Evolutionary conservation across 1,140 invertebrate species (phyloP).

Genomic region (Myzus persicae): DNA sequence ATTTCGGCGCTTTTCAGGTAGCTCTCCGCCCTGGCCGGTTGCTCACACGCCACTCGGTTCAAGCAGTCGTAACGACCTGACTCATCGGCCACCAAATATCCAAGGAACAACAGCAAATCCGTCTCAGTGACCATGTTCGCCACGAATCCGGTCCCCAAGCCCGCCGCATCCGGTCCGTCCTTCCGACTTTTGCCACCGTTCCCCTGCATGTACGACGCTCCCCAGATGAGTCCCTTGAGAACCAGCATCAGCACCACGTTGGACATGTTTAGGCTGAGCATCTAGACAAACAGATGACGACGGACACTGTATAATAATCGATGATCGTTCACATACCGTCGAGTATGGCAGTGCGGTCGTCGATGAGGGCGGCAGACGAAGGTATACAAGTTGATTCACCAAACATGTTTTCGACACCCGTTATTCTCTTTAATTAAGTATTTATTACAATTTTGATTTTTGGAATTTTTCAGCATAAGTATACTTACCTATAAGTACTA

Average conservation of each 20-base stretch:
- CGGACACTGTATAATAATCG: not conserved
- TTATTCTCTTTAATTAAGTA: not conserved
- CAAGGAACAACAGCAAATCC: constrained; percentile 34
- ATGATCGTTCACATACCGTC: not conserved
- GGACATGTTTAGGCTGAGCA: constrained; percentile 43
- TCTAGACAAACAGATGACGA: constrained; percentile 22
- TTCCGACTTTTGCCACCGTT: not conserved
- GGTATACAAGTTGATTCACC: not conserved
- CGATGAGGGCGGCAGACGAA: not conserved
- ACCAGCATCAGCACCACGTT: constrained; percentile 45
- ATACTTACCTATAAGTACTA: no score
- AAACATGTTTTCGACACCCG: not conserved
- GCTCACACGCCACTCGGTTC: constrained; percentile 45
- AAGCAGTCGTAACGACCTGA: constrained; percentile 36
- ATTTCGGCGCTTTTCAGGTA: constrained; percentile 39
- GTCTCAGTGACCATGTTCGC: not conserved
- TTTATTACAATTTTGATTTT: not conserved
- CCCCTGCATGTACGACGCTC: constrained; percentile 25
- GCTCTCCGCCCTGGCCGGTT: not conserved
- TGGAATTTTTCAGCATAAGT: not conserved
- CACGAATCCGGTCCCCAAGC: not conserved
- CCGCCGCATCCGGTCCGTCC: not conserved
- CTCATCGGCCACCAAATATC: constrained; percentile 41
- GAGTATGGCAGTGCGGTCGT: not conserved
- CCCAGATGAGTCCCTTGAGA: constrained; percentile 49